Conservation (phyloP, 2,797 vertebrate species). For the Xiphorhynchus erythropygius region DNA sequence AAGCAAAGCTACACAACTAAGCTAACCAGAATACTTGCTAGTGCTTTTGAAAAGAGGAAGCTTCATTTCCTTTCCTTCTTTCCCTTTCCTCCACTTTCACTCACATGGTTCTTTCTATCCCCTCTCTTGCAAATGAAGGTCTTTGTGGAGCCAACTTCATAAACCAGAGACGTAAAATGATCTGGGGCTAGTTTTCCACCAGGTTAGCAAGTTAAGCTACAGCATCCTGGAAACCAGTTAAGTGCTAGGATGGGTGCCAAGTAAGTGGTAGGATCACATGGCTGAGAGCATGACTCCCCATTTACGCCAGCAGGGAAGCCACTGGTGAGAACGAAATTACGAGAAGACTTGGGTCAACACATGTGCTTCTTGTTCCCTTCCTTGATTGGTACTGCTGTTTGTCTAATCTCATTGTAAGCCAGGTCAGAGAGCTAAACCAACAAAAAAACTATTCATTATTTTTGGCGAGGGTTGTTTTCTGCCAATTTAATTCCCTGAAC, state of each 20-base stretch:
- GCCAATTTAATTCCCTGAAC: conserved; percentile 20
- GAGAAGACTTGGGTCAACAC: conserved; percentile 5
- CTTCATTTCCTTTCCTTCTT: not conserved
- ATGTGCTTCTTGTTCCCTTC: not conserved
- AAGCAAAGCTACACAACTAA: not conserved
- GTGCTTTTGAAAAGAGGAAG: not conserved
- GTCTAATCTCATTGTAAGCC: conserved; percentile 26
- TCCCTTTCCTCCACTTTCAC: not conserved
- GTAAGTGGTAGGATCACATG: not conserved
- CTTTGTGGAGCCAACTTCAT: not conserved
- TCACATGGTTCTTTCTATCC: not conserved
- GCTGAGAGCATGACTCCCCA: not conserved
- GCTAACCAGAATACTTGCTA: not conserved
- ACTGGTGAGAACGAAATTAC: not conserved
- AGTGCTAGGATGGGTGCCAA: not conserved
- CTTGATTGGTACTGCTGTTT: conserved; percentile 15
- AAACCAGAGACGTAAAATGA: not conserved
- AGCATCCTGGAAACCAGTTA: not conserved
- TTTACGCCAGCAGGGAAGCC: not conserved
- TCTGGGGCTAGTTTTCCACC: not conserved
- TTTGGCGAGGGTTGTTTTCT: conserved; percentile 31
- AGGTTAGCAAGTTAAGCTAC: not conserved
- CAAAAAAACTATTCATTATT: conserved; percentile 19
- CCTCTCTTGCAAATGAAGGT: not conserved
- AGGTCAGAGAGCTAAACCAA: conserved; percentile 44